A percentile compares a stretch with the other conserved stretches of the same genome.
phyloP scores from a whole-genome alignment of 2,797 vertebrate genomes.

The Onychomys leucogaster region DNA sequence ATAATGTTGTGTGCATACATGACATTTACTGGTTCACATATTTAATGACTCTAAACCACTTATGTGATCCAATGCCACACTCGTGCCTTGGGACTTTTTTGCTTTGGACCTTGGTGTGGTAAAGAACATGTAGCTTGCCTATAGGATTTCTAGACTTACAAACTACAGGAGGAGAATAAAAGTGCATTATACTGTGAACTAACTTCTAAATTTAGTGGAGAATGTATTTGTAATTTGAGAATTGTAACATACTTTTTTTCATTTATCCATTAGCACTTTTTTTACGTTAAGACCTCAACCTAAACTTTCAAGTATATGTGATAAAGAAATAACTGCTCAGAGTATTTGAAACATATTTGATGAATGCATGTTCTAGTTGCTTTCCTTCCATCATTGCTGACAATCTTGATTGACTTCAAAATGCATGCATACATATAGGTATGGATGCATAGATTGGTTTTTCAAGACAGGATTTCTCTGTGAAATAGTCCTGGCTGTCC shows the following conservation, averaged over 20 bases:
- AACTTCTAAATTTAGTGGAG: constrained; percentile 7
- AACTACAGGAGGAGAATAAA: not conserved
- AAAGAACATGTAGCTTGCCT: not conserved
- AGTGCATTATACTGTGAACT: not conserved
- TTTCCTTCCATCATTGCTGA: not conserved
- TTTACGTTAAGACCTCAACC: constrained; percentile 8
- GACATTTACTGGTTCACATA: not conserved
- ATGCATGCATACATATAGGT: not conserved
- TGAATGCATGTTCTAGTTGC: not conserved
- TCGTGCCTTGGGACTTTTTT: not conserved
- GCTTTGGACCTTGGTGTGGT: not conserved
- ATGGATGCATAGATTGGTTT: too few species aligned
- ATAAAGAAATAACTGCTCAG: constrained; percentile 29
- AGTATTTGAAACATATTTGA: constrained; percentile 7
- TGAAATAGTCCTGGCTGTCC: too few species aligned
- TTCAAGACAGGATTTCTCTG: too few species aligned
- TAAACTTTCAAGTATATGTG: not conserved
- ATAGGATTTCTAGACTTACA: not conserved
- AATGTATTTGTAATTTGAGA: constrained; percentile 25
- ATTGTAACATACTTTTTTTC: not conserved
- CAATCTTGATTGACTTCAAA: not conserved
- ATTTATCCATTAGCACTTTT: not conserved
- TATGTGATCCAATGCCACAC: too few species aligned
- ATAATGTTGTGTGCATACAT: not conserved
- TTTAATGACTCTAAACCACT: not conserved